Conservation (phyloP, 2,797 vertebrate genomes). For the Micropoecilia bifurca region DNA sequence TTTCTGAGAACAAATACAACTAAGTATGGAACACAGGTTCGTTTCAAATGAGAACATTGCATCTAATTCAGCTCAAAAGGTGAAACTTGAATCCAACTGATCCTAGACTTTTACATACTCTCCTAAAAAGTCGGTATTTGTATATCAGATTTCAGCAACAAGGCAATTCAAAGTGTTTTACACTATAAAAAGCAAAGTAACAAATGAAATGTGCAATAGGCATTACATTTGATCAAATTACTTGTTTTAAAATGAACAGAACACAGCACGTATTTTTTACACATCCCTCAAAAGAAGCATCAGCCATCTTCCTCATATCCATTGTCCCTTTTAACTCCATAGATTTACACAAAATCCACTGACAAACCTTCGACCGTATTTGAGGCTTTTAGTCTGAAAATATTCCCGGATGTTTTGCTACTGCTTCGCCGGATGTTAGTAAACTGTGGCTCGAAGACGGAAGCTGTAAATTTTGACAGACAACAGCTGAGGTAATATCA, state of each 20-base stretch:
- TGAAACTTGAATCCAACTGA: too few relatives aligned
- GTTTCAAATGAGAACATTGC: neutral
- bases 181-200: too few relatives aligned
- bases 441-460: slow-evolving; percentile 36
- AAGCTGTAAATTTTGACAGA: slow-evolving; percentile 54
- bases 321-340: too few relatives aligned
- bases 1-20: neutral
- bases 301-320: neutral
- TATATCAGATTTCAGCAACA: too few relatives aligned
- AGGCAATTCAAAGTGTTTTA: too few relatives aligned
- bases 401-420: neutral
- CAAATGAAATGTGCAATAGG: too few relatives aligned
- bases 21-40: neutral
- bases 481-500: slow-evolving; percentile 33
- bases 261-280: neutral
- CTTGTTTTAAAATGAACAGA: neutral
- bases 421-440: neutral
- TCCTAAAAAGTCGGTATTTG: too few relatives aligned
- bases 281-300: neutral
- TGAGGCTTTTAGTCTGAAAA: neutral
- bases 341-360: neutral
- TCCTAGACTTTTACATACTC: too few relatives aligned
- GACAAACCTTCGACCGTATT: neutral
- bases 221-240: neutral
- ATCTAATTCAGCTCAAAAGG: neutral